Evolutionary conservation across 1,140 invertebrate genomes (phyloP), one percentile per base, ranked within the genome.

Genomic region (Parasteatoda tepidariorum): DNA sequence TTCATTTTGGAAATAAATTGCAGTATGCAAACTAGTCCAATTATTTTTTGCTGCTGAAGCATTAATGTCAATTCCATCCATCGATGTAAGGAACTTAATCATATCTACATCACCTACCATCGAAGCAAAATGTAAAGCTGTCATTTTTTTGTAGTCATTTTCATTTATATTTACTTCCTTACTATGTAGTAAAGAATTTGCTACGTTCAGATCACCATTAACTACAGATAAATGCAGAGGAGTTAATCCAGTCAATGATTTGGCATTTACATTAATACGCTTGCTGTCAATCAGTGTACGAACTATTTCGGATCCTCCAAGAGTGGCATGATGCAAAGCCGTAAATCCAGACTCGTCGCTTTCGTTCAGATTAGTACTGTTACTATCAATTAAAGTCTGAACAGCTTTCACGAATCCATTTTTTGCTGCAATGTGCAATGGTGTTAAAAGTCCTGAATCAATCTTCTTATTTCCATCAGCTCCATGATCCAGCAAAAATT

Each of bases 381-480:
- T 22, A 15, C 22, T 68, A 0, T 68, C 2, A 31, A 68, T 13
- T 68, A 68, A 68, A 41, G 1, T 68, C 22, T n/a, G 22, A 38
- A 68, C 31, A 11, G 34, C 24, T 28, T 41, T 68, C 22, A 24
- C 4, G 24, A 28, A 28, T n/a, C 66, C 66, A 15, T 68, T 34
- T 1, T 38, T 5, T 28, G 66, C 66, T 15, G 66, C 18, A 48
- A 68, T 28, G n/a, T 68, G 66, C 24, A 68, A 68, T 38, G 66
- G 22, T 38, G 66, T 38, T 48, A 48, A 48, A 18, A 15, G 18
- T 38, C 31, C 66, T 38, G 24, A 5, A 38, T 5, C 3, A 38
- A 34, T 68, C 28, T 68, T 68, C 24, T 31, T 22, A 26, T 68
- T 68, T n/a, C 34, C 66, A 41, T 68, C n/a, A 22, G 66, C 66